These are phyloP conservation scores for Operophtera brumata DNA, from an alignment of 2,888 invertebrate genomes.

Conservation along the genomic window DNA sequence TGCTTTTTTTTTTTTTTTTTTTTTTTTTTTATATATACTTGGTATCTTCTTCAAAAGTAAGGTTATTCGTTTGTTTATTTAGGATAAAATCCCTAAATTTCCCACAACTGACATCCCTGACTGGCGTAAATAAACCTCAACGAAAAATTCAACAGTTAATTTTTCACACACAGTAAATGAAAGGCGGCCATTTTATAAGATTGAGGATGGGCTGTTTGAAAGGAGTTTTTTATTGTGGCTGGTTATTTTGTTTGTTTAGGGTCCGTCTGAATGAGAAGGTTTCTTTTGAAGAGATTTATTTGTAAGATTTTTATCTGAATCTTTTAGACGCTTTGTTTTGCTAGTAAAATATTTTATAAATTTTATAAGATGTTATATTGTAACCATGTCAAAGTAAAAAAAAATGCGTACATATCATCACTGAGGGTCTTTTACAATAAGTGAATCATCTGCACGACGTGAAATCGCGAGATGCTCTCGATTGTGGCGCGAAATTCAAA, in stretches of 20 bases:
- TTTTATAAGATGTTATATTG: too few relatives aligned
- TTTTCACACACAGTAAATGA: slow-evolving; percentile 32
- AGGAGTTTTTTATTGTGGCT: slow-evolving; percentile 26
- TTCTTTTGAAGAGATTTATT: slow-evolving; percentile 1
- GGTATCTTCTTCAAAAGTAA: too few relatives aligned
- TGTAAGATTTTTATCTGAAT: not conserved
- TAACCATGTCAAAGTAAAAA: too few relatives aligned
- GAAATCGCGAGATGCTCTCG: too few relatives aligned
- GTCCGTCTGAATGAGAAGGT: not conserved
- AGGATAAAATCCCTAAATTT: not conserved
- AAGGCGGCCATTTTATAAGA: slow-evolving; percentile 31
- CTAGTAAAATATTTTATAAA: not conserved
- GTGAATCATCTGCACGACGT: too few relatives aligned
- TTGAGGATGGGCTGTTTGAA: slow-evolving; percentile 25
- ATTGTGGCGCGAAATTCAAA: too few relatives aligned
- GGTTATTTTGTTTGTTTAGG: slow-evolving; percentile 26
- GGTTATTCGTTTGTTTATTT: too few relatives aligned
- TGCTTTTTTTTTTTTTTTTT: too few relatives aligned
- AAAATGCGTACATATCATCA: too few relatives aligned
- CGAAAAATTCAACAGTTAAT: slow-evolving; percentile 25
- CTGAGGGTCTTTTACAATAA: too few relatives aligned
- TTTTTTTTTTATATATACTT: too few relatives aligned
- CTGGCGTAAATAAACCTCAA: not conserved
- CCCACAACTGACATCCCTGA: not conserved
- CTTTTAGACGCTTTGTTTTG: not conserved